Base-by-base conservation (phyloP, 2,888 invertebrate genomes). In the Rhingia rostrata region DNA sequence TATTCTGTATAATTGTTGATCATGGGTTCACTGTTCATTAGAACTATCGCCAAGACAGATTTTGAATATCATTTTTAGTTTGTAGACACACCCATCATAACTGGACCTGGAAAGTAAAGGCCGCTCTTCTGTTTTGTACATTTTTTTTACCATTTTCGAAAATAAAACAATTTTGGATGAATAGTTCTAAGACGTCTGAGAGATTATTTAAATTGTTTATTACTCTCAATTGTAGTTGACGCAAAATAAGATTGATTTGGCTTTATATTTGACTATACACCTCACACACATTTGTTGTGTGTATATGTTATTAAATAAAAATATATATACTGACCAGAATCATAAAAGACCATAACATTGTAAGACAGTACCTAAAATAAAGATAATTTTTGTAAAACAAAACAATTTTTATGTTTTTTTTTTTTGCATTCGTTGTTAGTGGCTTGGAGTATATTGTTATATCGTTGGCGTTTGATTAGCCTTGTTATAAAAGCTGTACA, bases 321-420 rank as follows among this genome's bases (percentile, higher is more conserved):
- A 6, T 53, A 54, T 39, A 12, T 75, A 60, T 49, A 39, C 64
- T 56, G 51, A 78, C 39, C 33, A 73, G 58, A 73, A 78, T 64
- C 83, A 78, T 83, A 69, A 70, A 39, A 47, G 60, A 83, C 82
- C 66, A 66, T 63, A 63, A 64, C 49, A 73, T 45, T 78, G 37
- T 73, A 64, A 47, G 69, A 83, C 72, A 83, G 83, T 83, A 83
- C 83, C 83, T 83, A 53, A 69, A 83, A 73, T 83, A 78, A 83
- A 83, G 51, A 53, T 63, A 69, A 74, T 58, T 64, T 83, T 83
- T 69, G 60, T 74, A 74, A 54, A 74, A 77, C 58, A 33, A 67
- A 41, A 37, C 5, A 6, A 22, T 49, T 10, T n/a, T 6, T 30
- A 63, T 43, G 12, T 12, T 43, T 14, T 22, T 6, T 14, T 22